Evolutionary conservation across 1,140 invertebrate genomes (phyloP).

Genomic region (Tetragnatha versicolor): DNA sequence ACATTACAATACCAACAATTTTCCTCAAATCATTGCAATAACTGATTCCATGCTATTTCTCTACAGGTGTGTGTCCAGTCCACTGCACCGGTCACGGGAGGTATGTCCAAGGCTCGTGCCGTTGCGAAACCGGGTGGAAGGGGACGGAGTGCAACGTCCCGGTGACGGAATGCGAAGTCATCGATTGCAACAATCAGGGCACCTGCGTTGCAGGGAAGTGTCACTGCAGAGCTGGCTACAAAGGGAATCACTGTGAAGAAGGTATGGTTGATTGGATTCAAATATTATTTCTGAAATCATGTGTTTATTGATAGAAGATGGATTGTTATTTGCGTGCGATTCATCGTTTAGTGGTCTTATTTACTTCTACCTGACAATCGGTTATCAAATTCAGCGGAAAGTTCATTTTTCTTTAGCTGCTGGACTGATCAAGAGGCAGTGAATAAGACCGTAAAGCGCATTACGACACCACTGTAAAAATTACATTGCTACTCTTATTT

Average conservation of each 20-base stretch:
- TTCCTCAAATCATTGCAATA: too few species aligned
- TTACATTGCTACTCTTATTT: too few species aligned
- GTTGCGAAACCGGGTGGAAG: slow-evolving; percentile 97
- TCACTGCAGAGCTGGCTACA: slow-evolving; percentile 88
- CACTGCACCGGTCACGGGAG: slow-evolving; percentile 94
- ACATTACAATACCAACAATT: too few species aligned
- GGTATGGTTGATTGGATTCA: slow-evolving; percentile 69
- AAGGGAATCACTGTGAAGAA: slow-evolving; percentile 90
- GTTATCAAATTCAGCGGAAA: too few species aligned
- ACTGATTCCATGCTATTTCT: slow-evolving; percentile 55
- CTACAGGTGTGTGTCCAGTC: slow-evolving; percentile 88
- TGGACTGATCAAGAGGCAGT: too few species aligned
- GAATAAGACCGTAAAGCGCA: too few species aligned
- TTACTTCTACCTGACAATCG: too few species aligned
- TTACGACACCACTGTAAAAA: too few species aligned
- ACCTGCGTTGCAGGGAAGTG: slow-evolving; percentile 95
- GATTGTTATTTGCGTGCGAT: too few species aligned
- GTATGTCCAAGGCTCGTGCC: slow-evolving; percentile 94
- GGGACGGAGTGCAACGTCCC: slow-evolving; percentile 90
- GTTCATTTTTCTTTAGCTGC: slow-evolving; percentile 51
- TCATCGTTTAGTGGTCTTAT: too few species aligned
- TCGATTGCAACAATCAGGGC: slow-evolving; percentile 93
- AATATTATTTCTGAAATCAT: too few species aligned
- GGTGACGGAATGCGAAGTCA: slow-evolving; percentile 91
- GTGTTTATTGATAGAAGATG: too few species aligned